Evolutionary conservation across 2,113 vertebrate genomes (phyloP), one percentile per base, ranked within the genome.

Genomic region (Riparia riparia): DNA sequence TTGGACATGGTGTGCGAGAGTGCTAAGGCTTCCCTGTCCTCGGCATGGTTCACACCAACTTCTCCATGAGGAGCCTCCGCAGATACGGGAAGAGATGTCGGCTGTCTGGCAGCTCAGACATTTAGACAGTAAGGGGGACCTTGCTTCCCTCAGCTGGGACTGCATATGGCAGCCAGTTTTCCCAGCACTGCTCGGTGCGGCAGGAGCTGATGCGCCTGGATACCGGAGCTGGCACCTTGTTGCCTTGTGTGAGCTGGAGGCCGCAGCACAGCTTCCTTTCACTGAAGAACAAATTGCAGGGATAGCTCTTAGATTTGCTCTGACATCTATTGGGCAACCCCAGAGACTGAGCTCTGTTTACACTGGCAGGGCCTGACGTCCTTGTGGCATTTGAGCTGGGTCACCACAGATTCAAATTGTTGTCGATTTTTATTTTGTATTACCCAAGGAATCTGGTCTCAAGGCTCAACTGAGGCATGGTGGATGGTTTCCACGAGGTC

Each of bases 351-450:
- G 45, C 2, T 8, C 80, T 72, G 57, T 26, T 92, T 90, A 77
- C 77, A 51, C 87, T 93, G 91, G 93, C 92, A 95, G 89, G 86
- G 80, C 69, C 94, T 90, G 95, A 96, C 0, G 6, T 87, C 86
- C 82, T 91, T 5, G 9, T 32, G 74, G 93, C 94, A 65, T 92
- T 86, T 87, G 86, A 87, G 86, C 92, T 84, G 90, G 82, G 91
- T 95, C 82, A 88, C 84, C 0, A 4, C 82, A 79, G 92, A 94
- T 81, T 83, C 60, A 89, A 80, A 70, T n/a, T 69, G 78, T 80
- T 89, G 58, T 81, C 91, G 95, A 78, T 93, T 97, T 97, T 94
- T 42, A n/a, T 96, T 97, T 95, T 72, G 64, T 56, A 15, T 96
- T 95, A 90, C 87, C 84, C 91, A 69, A 3, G 31, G 78, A 96